These are phyloP conservation scores for Bemisia tabaci DNA, from an alignment of 1,140 invertebrate species.

Conservation along the genomic window DNA sequence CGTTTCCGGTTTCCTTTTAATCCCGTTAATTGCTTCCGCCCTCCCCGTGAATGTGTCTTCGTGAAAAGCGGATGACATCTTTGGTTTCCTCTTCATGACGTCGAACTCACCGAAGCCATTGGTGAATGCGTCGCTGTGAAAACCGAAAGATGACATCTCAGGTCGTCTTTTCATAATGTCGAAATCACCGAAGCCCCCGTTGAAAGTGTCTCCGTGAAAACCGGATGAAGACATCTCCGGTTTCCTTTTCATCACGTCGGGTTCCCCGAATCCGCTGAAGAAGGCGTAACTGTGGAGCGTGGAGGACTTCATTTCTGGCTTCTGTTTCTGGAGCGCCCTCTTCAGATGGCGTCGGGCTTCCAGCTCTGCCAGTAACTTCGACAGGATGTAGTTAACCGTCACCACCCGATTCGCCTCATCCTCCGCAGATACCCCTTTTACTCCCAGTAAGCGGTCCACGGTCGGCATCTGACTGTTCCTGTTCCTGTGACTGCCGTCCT, in stretches of 20 bases:
- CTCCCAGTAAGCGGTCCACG: not conserved
- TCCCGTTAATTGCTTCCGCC: conserved; percentile 32
- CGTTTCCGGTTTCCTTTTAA: conserved; percentile 25
- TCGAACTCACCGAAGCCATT: conserved; percentile 25
- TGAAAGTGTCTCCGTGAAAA: conserved; percentile 35
- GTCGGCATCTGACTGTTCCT: not conserved
- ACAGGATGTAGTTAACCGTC: not conserved
- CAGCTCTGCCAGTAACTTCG: not conserved
- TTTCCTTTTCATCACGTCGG: conserved; percentile 26
- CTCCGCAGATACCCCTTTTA: not conserved
- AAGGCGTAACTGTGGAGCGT: not conserved
- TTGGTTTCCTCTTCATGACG: conserved; percentile 26
- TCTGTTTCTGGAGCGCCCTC: not conserved
- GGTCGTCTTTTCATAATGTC: conserved; percentile 29
- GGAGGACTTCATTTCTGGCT: not conserved
- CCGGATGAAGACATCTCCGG: conserved; percentile 22
- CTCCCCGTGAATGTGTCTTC: conserved; percentile 33
- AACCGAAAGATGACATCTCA: conserved; percentile 20
- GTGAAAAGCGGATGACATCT: conserved; percentile 27
- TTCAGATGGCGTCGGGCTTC: not conserved
- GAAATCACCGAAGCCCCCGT: conserved; percentile 33
- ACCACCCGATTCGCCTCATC: not conserved
- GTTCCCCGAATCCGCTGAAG: conserved; percentile 20
- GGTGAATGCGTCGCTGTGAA: conserved; percentile 18
- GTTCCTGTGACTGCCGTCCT: not conserved